These are phyloP conservation scores for Scytalopus superciliaris DNA, from an alignment of 2,113 vertebrate genomes.

Conservation along the genomic window DNA sequence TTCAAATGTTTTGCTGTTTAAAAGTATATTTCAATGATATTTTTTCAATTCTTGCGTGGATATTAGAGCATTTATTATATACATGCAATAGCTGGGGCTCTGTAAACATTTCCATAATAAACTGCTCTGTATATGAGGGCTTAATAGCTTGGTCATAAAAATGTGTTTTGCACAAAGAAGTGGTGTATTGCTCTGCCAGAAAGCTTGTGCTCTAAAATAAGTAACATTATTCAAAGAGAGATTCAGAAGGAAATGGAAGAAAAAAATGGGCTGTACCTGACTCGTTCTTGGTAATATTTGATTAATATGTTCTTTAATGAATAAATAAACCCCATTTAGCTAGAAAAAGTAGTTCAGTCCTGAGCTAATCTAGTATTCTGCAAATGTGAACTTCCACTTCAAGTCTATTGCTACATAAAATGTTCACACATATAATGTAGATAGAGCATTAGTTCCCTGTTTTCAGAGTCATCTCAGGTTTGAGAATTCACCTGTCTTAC, in stretches of 20 bases:
- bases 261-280: background rate
- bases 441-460: background rate
- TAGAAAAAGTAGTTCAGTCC: background rate
- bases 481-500: background rate
- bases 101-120: slow-evolving; percentile 23
- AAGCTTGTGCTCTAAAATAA: slow-evolving; percentile 5
- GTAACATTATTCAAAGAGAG: background rate
- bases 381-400: background rate
- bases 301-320: background rate
- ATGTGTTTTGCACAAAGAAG: background rate
- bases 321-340: background rate
- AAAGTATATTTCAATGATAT: background rate
- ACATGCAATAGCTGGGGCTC: background rate
- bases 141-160: slow-evolving; percentile 32
- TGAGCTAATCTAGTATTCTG: background rate
- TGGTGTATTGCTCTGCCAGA: background rate
- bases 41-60: background rate
- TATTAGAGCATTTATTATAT: background rate
- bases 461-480: background rate
- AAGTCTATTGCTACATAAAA: background rate
- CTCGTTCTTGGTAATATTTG: background rate
- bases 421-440: background rate
- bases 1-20: background rate
- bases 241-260: background rate
- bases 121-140: background rate